Conservation (phyloP, 2,888 invertebrate species). For the Troides oblongomaculatus region DNA sequence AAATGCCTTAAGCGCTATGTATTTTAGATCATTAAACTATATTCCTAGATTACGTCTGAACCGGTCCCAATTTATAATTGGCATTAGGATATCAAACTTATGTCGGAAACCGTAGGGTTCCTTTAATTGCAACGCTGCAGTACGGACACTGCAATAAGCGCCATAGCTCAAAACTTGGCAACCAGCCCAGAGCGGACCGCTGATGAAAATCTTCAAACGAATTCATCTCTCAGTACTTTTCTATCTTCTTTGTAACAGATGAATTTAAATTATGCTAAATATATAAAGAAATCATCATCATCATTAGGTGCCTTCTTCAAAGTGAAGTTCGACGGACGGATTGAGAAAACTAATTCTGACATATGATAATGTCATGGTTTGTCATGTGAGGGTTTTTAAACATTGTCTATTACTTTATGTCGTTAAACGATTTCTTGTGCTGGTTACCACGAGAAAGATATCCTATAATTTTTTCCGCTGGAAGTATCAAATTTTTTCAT, state of each 20-base stretch:
- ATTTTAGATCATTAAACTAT: slow-evolving; percentile 67
- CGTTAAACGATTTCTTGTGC: too few relatives aligned
- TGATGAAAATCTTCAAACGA: slow-evolving; percentile 50
- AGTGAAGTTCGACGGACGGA: too few relatives aligned
- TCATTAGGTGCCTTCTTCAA: too few relatives aligned
- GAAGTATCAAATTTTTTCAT: too few relatives aligned
- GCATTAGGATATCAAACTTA: slow-evolving; percentile 49
- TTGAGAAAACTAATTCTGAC: too few relatives aligned
- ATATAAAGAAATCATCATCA: too few relatives aligned
- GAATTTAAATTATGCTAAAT: slow-evolving; percentile 50
- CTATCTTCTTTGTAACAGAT: slow-evolving; percentile 59
- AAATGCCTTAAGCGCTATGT: slow-evolving; percentile 42
- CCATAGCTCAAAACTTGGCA: slow-evolving; percentile 72
- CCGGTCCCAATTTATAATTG: slow-evolving; percentile 48
- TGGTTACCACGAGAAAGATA: too few relatives aligned
- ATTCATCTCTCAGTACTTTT: slow-evolving; percentile 56
- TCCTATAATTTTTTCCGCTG: too few relatives aligned
- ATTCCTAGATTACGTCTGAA: slow-evolving; percentile 70
- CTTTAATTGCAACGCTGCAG: slow-evolving; percentile 41
- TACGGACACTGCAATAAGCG: slow-evolving; percentile 57
- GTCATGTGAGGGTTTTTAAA: too few relatives aligned
- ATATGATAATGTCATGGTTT: too few relatives aligned
- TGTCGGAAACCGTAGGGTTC: slow-evolving; percentile 40
- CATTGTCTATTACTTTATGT: too few relatives aligned
- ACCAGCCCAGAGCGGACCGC: slow-evolving; percentile 60